These are phyloP conservation scores for Carposina sasakii DNA, from an alignment of 1,140 invertebrate genomes.

Conservation along the genomic window DNA sequence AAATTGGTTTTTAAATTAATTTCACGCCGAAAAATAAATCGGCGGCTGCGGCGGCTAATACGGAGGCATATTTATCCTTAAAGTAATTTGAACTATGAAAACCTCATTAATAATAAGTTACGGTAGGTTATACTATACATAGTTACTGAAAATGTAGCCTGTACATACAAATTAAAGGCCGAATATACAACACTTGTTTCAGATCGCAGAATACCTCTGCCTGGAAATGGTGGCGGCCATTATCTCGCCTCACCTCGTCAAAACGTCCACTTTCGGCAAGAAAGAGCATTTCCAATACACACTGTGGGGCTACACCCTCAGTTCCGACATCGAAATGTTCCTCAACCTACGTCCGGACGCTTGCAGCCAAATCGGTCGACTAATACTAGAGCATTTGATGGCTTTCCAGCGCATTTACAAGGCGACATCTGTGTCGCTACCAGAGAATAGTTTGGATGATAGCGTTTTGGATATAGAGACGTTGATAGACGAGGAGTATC, in stretches of 20 bases:
- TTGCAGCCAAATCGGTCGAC: conserved; percentile 71
- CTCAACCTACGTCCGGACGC: conserved; percentile 74
- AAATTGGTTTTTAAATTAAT: too few relatives aligned
- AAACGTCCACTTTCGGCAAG: conserved; percentile 62
- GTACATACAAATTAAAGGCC: too few relatives aligned
- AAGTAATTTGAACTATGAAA: too few relatives aligned
- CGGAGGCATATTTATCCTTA: too few relatives aligned
- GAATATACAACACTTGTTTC: too few relatives aligned
- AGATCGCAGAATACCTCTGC: conserved; percentile 74
- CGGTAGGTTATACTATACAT: too few relatives aligned
- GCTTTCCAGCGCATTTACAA: conserved; percentile 70
- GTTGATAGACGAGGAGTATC: conserved; percentile 64
- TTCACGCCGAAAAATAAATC: too few relatives aligned
- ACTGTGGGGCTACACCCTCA: conserved; percentile 74
- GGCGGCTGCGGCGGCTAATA: too few relatives aligned
- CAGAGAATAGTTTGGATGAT: conserved; percentile 52
- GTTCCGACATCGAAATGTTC: conserved; percentile 73
- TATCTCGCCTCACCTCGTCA: conserved; percentile 64
- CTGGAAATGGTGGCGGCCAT: conserved; percentile 70
- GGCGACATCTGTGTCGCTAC: conserved; percentile 34
- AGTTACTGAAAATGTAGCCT: too few relatives aligned
- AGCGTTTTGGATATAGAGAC: conserved; percentile 55
- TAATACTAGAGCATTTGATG: conserved; percentile 71
- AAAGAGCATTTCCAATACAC: conserved; percentile 71
- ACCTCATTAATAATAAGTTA: too few relatives aligned